A percentile compares a stretch with the other conserved stretches of the same genome.
Conservation (phyloP, 2,113 vertebrate genomes). For the Platycercus adscitus region DNA sequence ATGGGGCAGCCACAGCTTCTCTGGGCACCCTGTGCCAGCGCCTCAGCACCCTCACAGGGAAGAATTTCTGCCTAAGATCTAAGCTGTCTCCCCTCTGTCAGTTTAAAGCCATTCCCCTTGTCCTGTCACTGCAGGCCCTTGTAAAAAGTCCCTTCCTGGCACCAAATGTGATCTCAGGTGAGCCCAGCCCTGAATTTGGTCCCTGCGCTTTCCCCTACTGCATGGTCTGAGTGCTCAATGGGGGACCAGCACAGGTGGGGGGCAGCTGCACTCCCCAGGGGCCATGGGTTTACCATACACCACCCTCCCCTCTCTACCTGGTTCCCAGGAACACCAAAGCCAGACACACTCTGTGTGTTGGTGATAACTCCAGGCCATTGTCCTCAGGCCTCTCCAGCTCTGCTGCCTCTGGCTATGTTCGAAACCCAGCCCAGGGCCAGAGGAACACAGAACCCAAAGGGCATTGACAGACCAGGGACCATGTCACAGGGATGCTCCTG, state of each 20-base stretch:
- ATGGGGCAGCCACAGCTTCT: too few relatives aligned
- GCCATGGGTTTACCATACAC: neutral
- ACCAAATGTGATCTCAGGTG: too few relatives aligned
- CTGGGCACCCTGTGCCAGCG: too few relatives aligned
- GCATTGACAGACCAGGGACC: rapidly evolving
- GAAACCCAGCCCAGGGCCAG: rapidly evolving
- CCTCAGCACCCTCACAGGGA: too few relatives aligned
- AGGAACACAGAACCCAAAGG: neutral
- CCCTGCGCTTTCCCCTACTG: rapidly evolving
- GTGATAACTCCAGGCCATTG: neutral
- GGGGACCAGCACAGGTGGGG: rapidly evolving
- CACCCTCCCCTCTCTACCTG: neutral
- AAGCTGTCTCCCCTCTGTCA: too few relatives aligned
- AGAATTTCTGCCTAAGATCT: too few relatives aligned
- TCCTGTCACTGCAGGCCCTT: too few relatives aligned
- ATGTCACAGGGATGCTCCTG: neutral
- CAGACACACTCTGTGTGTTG: rapidly evolving
- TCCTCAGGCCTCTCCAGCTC: neutral
- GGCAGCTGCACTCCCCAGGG: rapidly evolving
- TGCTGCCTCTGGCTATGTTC: rapidly evolving
- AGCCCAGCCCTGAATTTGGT: neutral
- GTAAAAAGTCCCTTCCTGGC: too few relatives aligned
- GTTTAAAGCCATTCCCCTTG: too few relatives aligned
- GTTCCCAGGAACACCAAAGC: neutral
- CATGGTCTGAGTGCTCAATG: neutral